These are phyloP conservation scores for Ataeniobius toweri DNA, from an alignment of 2,797 vertebrate species.

Conservation along the genomic window DNA sequence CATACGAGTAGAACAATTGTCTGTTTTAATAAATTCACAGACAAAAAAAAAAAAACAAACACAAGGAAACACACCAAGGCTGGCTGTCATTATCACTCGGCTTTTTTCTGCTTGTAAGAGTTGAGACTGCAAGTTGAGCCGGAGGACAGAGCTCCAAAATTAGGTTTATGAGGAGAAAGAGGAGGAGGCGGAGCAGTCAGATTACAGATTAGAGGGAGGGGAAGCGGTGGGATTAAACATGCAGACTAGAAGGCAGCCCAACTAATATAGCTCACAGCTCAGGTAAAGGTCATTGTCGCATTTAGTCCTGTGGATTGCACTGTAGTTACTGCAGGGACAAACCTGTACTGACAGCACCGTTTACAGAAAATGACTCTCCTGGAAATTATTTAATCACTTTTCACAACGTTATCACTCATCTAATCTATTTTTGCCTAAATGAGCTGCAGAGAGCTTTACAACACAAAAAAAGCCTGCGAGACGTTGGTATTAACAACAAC, in stretches of 20 bases:
- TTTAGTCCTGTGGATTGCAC: slow-evolving; percentile 47
- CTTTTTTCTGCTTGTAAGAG: slow-evolving; percentile 10
- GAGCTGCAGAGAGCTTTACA: slow-evolving; percentile 53
- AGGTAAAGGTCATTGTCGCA: slow-evolving; percentile 43
- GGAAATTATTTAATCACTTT: slow-evolving; percentile 43
- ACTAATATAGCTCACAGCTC: slow-evolving; percentile 58
- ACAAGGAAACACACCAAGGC: slow-evolving; percentile 10
- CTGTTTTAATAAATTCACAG: slow-evolving; percentile 1
- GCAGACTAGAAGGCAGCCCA: slow-evolving; percentile 30
- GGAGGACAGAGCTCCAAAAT: slow-evolving; percentile 47
- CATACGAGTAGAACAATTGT: slow-evolving; percentile 12
- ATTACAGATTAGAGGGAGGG: slow-evolving; percentile 73
- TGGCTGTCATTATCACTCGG: slow-evolving; percentile 37
- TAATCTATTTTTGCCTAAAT: slow-evolving; percentile 70
- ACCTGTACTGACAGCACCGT: slow-evolving; percentile 21
- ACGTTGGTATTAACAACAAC: slow-evolving; percentile 53
- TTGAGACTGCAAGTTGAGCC: slow-evolving; percentile 18
- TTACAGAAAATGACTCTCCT: slow-evolving; percentile 35
- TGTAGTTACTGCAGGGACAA: slow-evolving; percentile 9
- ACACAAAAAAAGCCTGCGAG: slow-evolving; percentile 52
- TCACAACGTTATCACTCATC: slow-evolving; percentile 48
- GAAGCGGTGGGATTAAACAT: slow-evolving; percentile 64
- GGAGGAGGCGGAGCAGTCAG: slow-evolving; percentile 52
- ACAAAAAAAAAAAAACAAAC: background rate
- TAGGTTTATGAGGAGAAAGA: slow-evolving; percentile 47